Base-by-base conservation (phyloP, 2,888 invertebrate genomes). In the Sceliomorpha sp. region DNA sequence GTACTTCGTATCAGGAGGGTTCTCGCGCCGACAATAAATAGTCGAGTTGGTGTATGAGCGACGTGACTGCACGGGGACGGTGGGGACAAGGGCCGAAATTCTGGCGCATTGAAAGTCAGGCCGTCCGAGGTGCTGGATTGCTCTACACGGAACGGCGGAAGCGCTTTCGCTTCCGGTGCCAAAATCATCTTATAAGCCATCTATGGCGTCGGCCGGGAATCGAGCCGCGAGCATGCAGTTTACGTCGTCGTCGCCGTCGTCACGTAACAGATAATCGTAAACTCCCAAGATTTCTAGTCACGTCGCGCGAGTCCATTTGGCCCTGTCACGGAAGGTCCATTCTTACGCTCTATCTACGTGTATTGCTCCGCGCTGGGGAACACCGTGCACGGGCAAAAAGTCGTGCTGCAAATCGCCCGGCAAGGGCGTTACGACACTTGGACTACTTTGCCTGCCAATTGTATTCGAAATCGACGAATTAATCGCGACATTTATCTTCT, bases 231-330 rank as follows among this genome's bases (percentile, higher is more conserved):
- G 74, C 71, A 74, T 63, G 55, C 66, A 70, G 60, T 77, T 75
- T 67, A 51, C 70, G 64, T 69, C 48, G 32, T 26, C 36, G 27
- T 7, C 29, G 15, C 9, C 42, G 40, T 14, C 24, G 63, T 73
- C 77, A 71, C 73, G 78, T 80, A 78, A 82, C 77, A 73, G 77
- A 77, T 83, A 82, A 82, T 79, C 81, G 77, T 76, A 75, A 79
- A 75, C 77, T 74, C 64, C 59, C 76, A 73, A 73, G 77, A 76
- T 83, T 81, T 83, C 81, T 66, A 81, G 79, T 79, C 82, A 83
- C 81, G 81, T 82, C 78, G 64, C 17, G 60, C 64, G 74, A 78
- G 81, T 75, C 76, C 76, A 80, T 79, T 81, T 75, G 75, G 68
- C 34, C 70, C 73, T 72, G 78, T 77, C 73, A 75, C 77, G 74